phyloP scores from a whole-genome alignment of 1,140 invertebrate genomes.

The Heliconius melpomene region DNA sequence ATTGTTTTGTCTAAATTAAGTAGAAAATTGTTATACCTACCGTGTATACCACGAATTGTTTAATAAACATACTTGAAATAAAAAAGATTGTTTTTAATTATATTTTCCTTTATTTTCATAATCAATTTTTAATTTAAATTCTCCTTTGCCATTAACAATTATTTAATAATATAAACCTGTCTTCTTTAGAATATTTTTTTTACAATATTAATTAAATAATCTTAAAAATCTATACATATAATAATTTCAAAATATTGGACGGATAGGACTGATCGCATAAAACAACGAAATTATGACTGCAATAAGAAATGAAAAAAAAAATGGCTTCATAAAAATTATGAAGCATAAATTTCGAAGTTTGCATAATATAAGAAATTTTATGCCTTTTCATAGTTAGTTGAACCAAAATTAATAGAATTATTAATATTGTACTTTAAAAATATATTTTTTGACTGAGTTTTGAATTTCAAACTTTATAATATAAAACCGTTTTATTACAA shows the following conservation, averaged over 20 bases:
- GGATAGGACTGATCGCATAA: slow-evolving; percentile 11
- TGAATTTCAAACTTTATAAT: background rate
- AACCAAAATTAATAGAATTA: too few species aligned
- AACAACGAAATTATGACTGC: background rate
- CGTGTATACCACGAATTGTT: background rate
- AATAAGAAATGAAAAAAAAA: too few species aligned
- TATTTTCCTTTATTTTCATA: slow-evolving; percentile 31
- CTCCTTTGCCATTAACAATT: slow-evolving; percentile 34
- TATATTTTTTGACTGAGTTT: background rate
- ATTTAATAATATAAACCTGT: slow-evolving; percentile 29
- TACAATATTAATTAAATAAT: slow-evolving; percentile 33
- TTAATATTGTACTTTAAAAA: too few species aligned
- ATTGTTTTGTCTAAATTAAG: background rate
- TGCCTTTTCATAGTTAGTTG: too few species aligned
- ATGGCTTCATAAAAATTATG: too few species aligned
- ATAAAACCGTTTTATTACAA: background rate
- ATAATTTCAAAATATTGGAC: slow-evolving; percentile 28
- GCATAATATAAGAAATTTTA: too few species aligned
- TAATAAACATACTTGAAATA: slow-evolving; percentile 24
- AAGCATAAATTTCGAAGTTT: too few species aligned
- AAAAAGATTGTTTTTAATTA: slow-evolving; percentile 40
- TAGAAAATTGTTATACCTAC: background rate
- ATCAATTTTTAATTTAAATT: slow-evolving; percentile 25
- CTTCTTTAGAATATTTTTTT: slow-evolving; percentile 14
- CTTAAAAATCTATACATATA: slow-evolving; percentile 26